Evolutionary conservation across 2,113 vertebrate species (phyloP), one percentile per base, ranked within the genome.

Genomic region (Nyctereutes procyonoides): DNA sequence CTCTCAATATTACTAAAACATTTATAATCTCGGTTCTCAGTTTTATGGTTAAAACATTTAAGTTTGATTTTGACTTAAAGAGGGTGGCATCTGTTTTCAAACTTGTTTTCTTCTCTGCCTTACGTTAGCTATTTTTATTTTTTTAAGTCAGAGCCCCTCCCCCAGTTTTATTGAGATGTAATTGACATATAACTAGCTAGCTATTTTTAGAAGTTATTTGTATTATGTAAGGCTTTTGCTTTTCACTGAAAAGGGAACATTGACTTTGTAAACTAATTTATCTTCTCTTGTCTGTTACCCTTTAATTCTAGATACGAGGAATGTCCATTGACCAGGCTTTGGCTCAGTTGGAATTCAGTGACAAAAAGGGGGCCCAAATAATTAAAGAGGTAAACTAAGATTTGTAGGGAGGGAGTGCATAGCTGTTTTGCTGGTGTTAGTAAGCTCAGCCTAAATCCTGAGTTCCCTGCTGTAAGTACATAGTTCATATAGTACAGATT

Each of bases 281-380:
- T 96, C 88, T 24, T 74, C 51, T 90, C 88, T 91, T 90, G 80
- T 67, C 60, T 88, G 56, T 30, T 6, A 1, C 63, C 90, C 90
- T 83, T 89, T 95, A 77, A 73, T 98, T 98, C 91, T 98, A 99
- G 99, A 99, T 99, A 97, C 98, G 90, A 97, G 99, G 99, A 71
- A 99, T 99, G 99, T 99, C 99, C 95, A 99, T 99, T 73, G 99
- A 99, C 56, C 98, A 99, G 97, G 99, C 99, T 76, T 96, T 99
- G 1, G 98, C 99, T 93, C 99, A 99, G 96, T 26, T 99, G 95
- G 99, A 99, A 97, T 99, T 99, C 97, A 99, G 65, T 92, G 99
- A 99, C 98, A 99, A 99, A 98, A 99, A 99, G 93, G 99, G 99
- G 20, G 99, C 99, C 26, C 99, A 99, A 83, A 98, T 99, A 87